Evolutionary conservation across 2,113 vertebrate species (phyloP), one percentile per base, ranked within the genome.

Genomic region (Forbesichthys agassizii): DNA sequence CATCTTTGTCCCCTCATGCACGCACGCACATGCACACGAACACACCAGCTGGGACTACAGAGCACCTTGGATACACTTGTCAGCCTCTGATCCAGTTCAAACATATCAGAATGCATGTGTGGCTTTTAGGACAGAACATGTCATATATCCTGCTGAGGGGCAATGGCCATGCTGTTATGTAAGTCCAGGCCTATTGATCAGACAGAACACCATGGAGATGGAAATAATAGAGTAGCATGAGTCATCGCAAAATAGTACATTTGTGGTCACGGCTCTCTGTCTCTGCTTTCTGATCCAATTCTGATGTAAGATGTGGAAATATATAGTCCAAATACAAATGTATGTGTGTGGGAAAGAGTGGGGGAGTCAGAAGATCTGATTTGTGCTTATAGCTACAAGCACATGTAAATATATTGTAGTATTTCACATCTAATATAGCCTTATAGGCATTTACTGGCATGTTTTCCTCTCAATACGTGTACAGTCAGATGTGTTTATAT

Each of bases 71-170:
- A 69, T 70, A 69, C 62, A 70, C 55, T 66, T 71, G 75, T 83
- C 64, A 62, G 59, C 46, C 48, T 8, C 75, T 74, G 68, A 82
- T 81, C 66, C 69, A 66, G 74, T 74, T 63, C 67, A 76, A 18
- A 58, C 48, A 65, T 74, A 76, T 87, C 68, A 68, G 53, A 75
- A 82, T 88, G 83, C 52, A 69, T 80, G 75, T 73, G 27, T 27
- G 27, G 27, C 27, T 27, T 27, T 27, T 27, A 27, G 27, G 27
- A 27, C 27, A 27, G 27, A 27, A 27, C 27, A 27, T 27, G 27
- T 27, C 27, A 27, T 27, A 27, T 27, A 27, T 27, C 27, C 64
- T 55, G 48, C 52, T 51, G 68, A 63, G 66, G 77, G 49, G 46
- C 56, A 52, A 11, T 77, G 74, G 79, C 78, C 53, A 59, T 14